phyloP scores from a whole-genome alignment of 2,113 vertebrate species.

The Thinocorus orbignyianus region DNA sequence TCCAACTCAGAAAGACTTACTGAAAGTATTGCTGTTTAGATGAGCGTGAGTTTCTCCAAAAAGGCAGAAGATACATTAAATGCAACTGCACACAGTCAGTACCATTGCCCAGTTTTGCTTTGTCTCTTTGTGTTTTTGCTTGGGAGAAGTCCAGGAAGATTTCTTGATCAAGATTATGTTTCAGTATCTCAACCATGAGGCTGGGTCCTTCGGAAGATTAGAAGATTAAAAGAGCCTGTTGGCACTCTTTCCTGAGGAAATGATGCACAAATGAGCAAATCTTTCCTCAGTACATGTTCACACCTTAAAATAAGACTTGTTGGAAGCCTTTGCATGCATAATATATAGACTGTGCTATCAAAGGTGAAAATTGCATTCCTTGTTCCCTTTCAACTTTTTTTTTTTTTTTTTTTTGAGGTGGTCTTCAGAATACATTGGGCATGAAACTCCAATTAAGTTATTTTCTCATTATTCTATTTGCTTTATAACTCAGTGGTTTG shows the following conservation, averaged over 20 bases:
- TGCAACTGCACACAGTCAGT: neutral
- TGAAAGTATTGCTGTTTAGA: neutral
- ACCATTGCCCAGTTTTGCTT: neutral
- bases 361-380: neutral
- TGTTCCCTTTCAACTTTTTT: neutral
- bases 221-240: neutral
- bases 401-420: neutral
- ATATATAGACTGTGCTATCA: neutral
- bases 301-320: neutral
- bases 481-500: neutral
- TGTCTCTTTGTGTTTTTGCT: neutral
- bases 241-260: neutral
- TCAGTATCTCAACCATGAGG: neutral
- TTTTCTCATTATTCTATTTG: neutral
- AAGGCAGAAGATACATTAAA: neutral
- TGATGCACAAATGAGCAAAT: neutral
- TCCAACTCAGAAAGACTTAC: neutral
- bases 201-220: neutral
- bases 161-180: accelerated
- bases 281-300: neutral
- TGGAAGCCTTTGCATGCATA: neutral
- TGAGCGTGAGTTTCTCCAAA: neutral
- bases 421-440: neutral
- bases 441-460: neutral
- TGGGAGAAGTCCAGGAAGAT: neutral